Evolutionary conservation across 2,888 invertebrate genomes (phyloP), one percentile per base, ranked within the genome.

Genomic region (Athripsodes cinereus): DNA sequence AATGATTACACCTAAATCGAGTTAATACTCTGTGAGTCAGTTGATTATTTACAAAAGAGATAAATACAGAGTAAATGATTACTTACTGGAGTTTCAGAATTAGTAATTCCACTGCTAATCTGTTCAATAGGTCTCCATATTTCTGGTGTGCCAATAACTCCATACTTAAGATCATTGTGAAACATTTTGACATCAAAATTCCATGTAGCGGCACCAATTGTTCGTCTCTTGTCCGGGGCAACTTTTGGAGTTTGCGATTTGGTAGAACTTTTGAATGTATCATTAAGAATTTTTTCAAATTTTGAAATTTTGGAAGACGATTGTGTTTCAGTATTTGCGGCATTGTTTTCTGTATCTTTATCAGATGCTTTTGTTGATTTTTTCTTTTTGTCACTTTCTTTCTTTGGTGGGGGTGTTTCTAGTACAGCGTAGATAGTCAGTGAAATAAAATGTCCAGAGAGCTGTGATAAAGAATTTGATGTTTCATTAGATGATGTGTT

Each of bases 71-170:
- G 2, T 52, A 18, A n/a, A 18, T 34, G 18, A 2, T 48, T 20
- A 66, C 75, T 67, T 72, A 83, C 82, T 69, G 79, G 72, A 22
- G 78, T 74, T 64, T 83, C 83, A 34, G 78, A 70, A 51, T 76
- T 68, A 2, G 74, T 68, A 57, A 86, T 75, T 31, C 86, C 86
- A 68, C 85, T 85, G 1, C 83, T 76, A 50, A 87, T 85, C 48
- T 84, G 83, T 67, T 80, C 81, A 53, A 87, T 75, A 21, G 82
- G 81, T 66, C 84, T 79, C 87, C 87, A 87, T 67, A 87, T 79
- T 69, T 87, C 87, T 2, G 85, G 85, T 2, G 86, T 87, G 8
- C 83, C 83, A 57, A 81, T 79, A 58, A 81, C 74, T 59, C 80
- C 77, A 64, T 82, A 82, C 61, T 76, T 78, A 54, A 84, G 76